Evolutionary conservation across 2,797 vertebrate genomes (phyloP), one percentile per base, ranked within the genome.

Genomic region (Squalus acanthias): DNA sequence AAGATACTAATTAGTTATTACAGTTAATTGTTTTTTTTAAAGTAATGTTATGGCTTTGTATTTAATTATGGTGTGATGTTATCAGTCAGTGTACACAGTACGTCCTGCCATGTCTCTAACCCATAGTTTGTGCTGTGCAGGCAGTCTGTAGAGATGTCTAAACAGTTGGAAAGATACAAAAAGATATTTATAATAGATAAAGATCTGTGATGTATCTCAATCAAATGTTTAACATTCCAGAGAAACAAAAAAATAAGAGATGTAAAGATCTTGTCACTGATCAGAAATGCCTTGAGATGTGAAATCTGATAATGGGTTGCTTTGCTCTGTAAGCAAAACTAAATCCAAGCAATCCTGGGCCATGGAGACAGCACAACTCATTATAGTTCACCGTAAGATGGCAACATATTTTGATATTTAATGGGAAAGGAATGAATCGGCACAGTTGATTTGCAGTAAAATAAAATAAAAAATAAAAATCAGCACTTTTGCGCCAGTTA

Each of bases 161-260:
- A 94, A 94, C n/a, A 94, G 22, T 67, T 94, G 22, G 24, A 57
- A 69, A 94, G 39, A 69, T 33, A 92, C 89, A 65, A 63, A n/a
- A 65, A 26, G 4, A 46, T 70, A 93, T 95, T 72, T 72, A 33
- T 53, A 76, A 95, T 29, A 76, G 50, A 95, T 76, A 95, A 76
- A 76, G 70, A 69, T 57, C 94, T 33, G 67, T 95, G 39, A 26
- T 72, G 39, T 72, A 74, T 46, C 29, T 22, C 53, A 76, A 76
- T 76, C 94, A 57, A 95, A 74, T 60, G 17, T 29, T n/a, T 95
- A 60, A 95, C 26, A 72, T 95, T 76, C 94, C 60, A 76, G 26
- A 76, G 29, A 76, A 76, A 95, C 13, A 57, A n/a, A 22, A 76
- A 46, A 95, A 91, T 60, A 33, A 70, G 46, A 57, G 39, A 60